phyloP scores from a whole-genome alignment of 2,113 vertebrate species.

The Nothoprocta pentlandii region DNA sequence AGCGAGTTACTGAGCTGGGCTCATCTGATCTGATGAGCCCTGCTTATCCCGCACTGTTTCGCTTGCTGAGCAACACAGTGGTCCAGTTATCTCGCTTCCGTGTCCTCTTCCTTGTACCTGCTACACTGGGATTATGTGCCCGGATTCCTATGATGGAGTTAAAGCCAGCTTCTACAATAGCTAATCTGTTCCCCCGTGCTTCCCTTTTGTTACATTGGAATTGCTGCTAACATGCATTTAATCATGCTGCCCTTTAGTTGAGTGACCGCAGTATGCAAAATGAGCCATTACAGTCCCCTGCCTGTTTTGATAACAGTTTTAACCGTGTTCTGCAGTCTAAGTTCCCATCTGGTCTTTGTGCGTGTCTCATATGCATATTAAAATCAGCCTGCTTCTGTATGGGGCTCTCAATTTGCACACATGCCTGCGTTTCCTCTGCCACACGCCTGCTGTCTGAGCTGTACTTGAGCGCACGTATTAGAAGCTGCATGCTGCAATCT shows the following conservation, averaged over 20 bases:
- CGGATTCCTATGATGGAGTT: background rate
- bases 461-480: background rate
- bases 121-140: background rate
- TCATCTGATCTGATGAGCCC: background rate
- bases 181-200: background rate
- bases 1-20: background rate
- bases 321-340: background rate
- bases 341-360: constrained; percentile 37
- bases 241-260: background rate
- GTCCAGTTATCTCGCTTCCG: background rate
- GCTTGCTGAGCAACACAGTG: background rate
- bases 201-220: rapidly evolving
- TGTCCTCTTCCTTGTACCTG: background rate
- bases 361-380: background rate
- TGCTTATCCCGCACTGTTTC: background rate
- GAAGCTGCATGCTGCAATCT: background rate
- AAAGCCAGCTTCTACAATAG: background rate
- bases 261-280: background rate
- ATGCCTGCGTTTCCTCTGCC: background rate
- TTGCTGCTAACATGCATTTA: background rate
- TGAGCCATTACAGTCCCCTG: background rate
- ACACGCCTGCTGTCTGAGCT: rapidly evolving
- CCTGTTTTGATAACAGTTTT: background rate
- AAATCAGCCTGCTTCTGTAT: constrained; percentile 14
- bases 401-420: background rate